Conservation (phyloP, 2,888 invertebrate genomes). For the Plagodis pulveraria region DNA sequence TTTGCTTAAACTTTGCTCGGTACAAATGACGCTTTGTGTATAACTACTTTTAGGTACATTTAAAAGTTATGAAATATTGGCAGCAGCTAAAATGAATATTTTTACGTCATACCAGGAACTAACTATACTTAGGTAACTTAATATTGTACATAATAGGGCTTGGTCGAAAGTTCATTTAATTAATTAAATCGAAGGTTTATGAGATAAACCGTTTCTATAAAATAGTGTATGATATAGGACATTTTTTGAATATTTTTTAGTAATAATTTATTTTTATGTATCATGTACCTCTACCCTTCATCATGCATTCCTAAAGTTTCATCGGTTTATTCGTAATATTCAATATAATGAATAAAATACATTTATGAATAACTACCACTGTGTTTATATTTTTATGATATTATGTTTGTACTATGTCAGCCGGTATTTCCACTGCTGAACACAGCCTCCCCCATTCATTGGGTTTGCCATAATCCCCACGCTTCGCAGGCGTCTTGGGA, state of each 20-base stretch:
- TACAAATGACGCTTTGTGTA: too few relatives aligned
- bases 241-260: conserved; percentile 67
- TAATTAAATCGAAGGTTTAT: conserved; percentile 63
- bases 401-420: too few relatives aligned
- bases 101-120: conserved; percentile 6
- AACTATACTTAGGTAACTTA: conserved; percentile 22
- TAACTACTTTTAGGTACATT: too few relatives aligned
- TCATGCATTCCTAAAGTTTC: conserved; percentile 78
- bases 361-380: conserved; percentile 58
- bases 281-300: conserved; percentile 59
- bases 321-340: conserved; percentile 76
- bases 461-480: too few relatives aligned
- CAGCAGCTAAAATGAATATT: too few relatives aligned
- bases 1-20: too few relatives aligned
- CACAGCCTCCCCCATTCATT: too few relatives aligned
- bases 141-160: conserved; percentile 63
- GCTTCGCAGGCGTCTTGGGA: too few relatives aligned
- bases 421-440: too few relatives aligned
- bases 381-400: conserved; percentile 27
- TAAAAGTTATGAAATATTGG: too few relatives aligned
- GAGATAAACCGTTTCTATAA: conserved; percentile 67
- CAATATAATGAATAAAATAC: conserved; percentile 71
- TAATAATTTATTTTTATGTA: conserved; percentile 79
- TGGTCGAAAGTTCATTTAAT: conserved; percentile 59
- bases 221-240: conserved; percentile 62